A percentile compares a stretch with the other conserved stretches of the same genome.
Evolutionary conservation across 2,888 invertebrate genomes (phyloP).

Genomic region (Tuta absoluta): DNA sequence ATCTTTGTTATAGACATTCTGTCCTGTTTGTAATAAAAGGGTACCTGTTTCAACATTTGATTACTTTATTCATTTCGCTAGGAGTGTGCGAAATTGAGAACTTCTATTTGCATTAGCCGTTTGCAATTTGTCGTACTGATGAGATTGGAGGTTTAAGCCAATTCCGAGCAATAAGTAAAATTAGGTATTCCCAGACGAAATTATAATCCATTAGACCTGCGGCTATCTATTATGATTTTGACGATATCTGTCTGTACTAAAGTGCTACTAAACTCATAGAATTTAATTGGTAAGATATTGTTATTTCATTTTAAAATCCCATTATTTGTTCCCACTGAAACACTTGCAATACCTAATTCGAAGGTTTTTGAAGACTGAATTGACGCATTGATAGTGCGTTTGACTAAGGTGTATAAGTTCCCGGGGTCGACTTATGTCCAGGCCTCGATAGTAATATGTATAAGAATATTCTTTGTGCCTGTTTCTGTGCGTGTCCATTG

Average conservation of each 20-base stretch:
- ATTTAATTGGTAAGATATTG: no score
- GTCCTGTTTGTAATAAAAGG: not conserved
- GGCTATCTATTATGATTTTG: not conserved
- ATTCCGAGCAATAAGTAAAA: not conserved
- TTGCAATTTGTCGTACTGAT: conserved; percentile 5
- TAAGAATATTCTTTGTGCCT: no score
- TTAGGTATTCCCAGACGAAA: not conserved
- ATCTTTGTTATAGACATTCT: not conserved
- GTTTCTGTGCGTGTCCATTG: no score
- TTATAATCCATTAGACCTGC: not conserved
- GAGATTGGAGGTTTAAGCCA: not conserved
- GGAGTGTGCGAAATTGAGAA: not conserved
- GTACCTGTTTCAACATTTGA: not conserved
- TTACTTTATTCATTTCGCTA: not conserved
- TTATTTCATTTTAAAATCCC: no score
- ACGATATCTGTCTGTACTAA: not conserved
- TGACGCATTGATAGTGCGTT: no score
- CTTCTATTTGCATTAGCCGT: not conserved
- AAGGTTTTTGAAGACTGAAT: no score
- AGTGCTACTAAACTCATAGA: no score
- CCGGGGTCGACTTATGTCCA: no score
- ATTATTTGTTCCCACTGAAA: no score
- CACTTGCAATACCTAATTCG: no score
- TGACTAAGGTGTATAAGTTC: no score
- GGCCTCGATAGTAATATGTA: no score